phyloP scores from a whole-genome alignment of 2,888 invertebrate species.

The Nyleta sp. region DNA sequence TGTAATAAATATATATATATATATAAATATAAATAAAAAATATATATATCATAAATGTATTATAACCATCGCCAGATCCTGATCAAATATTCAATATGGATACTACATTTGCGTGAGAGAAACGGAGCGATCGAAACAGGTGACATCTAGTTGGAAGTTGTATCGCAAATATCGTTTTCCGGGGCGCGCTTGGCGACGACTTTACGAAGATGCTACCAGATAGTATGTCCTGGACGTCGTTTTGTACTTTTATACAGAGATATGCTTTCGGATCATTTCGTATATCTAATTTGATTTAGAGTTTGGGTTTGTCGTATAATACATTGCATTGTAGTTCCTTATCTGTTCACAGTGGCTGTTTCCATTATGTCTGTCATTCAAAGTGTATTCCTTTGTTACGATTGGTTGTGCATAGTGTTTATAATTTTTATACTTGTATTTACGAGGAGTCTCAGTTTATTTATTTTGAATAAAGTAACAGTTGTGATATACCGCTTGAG shows the following conservation, averaged over 20 bases:
- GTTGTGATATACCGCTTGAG: constrained; percentile 43
- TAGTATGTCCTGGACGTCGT: constrained; percentile 16
- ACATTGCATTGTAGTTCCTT: constrained; percentile 27
- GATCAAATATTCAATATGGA: background rate
- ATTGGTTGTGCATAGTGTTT: constrained; percentile 25
- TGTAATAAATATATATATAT: no score
- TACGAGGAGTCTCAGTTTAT: constrained; percentile 18
- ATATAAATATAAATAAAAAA: background rate
- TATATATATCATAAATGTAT: background rate
- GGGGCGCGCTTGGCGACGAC: constrained; percentile 8
- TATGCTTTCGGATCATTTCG: constrained; percentile 33
- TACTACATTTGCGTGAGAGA: constrained; percentile 1
- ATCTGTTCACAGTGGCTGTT: constrained; percentile 28
- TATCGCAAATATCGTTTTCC: constrained; percentile 17
- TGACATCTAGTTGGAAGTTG: constrained; percentile 10
- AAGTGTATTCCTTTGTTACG: constrained; percentile 18
- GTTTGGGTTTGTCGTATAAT: constrained; percentile 1
- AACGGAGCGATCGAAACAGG: background rate
- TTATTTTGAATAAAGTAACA: constrained; percentile 49
- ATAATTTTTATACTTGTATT: constrained; percentile 23
- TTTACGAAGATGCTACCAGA: constrained; percentile 2
- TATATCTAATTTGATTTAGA: constrained; percentile 1
- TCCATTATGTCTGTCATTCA: background rate
- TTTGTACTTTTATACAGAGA: constrained; percentile 56
- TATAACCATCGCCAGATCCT: background rate